Percentiles rank a stretch among this genome's conserved stretches.
Evolutionary conservation across 2,113 vertebrate genomes (phyloP).

Genomic region (Rousettus leschenaultii): DNA sequence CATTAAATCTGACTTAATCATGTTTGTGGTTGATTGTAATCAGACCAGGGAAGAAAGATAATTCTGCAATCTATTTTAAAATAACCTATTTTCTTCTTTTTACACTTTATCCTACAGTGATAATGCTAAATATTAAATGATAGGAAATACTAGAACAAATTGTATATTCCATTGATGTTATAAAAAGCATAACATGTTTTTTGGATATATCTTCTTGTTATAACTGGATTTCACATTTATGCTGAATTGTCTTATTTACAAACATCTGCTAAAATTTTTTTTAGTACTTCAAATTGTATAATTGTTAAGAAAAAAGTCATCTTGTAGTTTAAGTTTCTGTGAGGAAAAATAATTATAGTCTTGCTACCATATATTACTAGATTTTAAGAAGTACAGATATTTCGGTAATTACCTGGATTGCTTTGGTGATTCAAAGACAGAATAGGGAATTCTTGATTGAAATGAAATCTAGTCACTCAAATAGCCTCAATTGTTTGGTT

Average conservation of each 20-base stretch:
- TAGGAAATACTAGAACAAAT: not conserved
- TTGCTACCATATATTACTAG: not conserved
- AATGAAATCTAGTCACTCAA: not conserved
- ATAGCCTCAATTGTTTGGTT: not conserved
- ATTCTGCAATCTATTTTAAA: not conserved
- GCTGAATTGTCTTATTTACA: not conserved
- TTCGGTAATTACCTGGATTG: not conserved
- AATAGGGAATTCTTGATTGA: not conserved
- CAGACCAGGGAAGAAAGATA: not conserved
- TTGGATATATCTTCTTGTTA: not conserved
- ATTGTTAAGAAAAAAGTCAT: not conserved
- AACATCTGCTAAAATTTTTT: not conserved
- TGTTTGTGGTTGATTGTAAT: not conserved
- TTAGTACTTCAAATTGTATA: not conserved
- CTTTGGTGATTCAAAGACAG: not conserved
- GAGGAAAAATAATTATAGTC: not conserved
- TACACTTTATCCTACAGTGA: not conserved
- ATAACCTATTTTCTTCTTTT: not conserved
- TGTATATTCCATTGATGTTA: not conserved
- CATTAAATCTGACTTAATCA: not conserved
- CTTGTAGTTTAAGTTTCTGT: not conserved
- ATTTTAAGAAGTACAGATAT: not conserved
- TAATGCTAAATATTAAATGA: not conserved
- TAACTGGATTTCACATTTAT: not conserved
- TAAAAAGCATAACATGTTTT: not conserved